Percentiles rank a stretch among this genome's conserved stretches.
phyloP scores from a whole-genome alignment of 2,113 vertebrate genomes.

The Tachysurus vachellii region DNA sequence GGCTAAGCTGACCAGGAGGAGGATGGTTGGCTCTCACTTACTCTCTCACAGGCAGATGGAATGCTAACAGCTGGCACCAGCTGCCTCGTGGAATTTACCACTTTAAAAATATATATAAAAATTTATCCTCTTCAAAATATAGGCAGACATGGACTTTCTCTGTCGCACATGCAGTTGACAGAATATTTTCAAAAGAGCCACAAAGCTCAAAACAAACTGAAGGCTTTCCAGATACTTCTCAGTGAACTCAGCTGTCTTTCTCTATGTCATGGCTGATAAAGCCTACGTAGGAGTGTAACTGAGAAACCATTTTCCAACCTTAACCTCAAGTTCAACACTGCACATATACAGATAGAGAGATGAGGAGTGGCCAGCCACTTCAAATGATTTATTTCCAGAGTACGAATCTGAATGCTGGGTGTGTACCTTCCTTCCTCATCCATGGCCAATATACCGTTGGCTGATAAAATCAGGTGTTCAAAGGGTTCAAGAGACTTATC shows the following conservation, averaged over 20 bases:
- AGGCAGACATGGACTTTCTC: constrained; percentile 30
- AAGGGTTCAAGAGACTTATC: background rate
- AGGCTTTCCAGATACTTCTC: constrained; percentile 16
- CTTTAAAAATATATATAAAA: constrained; percentile 61
- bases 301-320: constrained; percentile 8
- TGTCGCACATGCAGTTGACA: constrained; percentile 1
- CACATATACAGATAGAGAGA: constrained; percentile 21
- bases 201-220: constrained; percentile 32
- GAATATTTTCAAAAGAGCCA: constrained; percentile 40
- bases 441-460: background rate
- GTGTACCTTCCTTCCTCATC: constrained; percentile 12
- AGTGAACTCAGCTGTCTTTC: background rate
- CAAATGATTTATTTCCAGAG: constrained; percentile 21
- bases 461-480: background rate
- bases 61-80: constrained; percentile 74
- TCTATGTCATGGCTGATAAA: background rate
- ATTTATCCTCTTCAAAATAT: constrained; percentile 53
- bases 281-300: background rate
- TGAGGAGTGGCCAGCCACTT: constrained; percentile 20
- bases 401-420: constrained; percentile 22
- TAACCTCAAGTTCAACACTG: background rate
- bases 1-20: constrained; percentile 15
- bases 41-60: constrained; percentile 56
- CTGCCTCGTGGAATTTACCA: constrained; percentile 72
- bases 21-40: constrained; percentile 29